A percentile compares a stretch with the other conserved stretches of the same genome.
phyloP scores from a whole-genome alignment of 2,113 vertebrate genomes.

The Gila orcuttii region DNA sequence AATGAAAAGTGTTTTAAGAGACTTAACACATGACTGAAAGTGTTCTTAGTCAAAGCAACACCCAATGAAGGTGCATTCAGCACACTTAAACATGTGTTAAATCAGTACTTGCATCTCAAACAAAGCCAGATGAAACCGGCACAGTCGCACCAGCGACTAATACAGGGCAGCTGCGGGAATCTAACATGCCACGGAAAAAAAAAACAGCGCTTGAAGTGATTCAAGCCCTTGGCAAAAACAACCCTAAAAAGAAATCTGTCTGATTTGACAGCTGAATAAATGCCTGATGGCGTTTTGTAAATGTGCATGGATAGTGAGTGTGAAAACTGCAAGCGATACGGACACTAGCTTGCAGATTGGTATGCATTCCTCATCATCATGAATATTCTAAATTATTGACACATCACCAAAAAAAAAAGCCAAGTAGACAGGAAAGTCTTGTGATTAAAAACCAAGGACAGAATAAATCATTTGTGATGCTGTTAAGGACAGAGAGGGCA shows the following conservation, averaged over 20 bases:
- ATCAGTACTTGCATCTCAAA: neutral
- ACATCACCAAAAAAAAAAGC: conserved; percentile 64
- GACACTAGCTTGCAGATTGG: conserved; percentile 48
- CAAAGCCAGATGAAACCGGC: neutral
- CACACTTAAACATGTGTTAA: neutral
- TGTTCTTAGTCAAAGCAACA: neutral
- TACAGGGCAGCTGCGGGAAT: conserved; percentile 30
- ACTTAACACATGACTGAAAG: neutral
- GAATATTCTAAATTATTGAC: conserved; percentile 68
- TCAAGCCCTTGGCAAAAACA: conserved; percentile 48
- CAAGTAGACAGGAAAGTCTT: conserved; percentile 59
- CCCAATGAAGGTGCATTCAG: neutral
- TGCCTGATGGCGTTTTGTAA: conserved; percentile 65
- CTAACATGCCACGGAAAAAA: neutral
- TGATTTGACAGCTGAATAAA: conserved; percentile 71
- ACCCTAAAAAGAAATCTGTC: conserved; percentile 66
- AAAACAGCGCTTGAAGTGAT: conserved; percentile 46
- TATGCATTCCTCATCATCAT: conserved; percentile 55
- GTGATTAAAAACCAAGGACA: conserved; percentile 68
- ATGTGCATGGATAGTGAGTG: conserved; percentile 56
- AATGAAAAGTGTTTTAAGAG: neutral
- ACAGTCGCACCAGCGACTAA: neutral
- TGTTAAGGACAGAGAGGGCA: conserved; percentile 51
- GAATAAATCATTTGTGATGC: conserved; percentile 52
- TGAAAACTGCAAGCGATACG: conserved; percentile 54